Conservation (phyloP, 2,797 vertebrate genomes). For the Amniataba percoides region DNA sequence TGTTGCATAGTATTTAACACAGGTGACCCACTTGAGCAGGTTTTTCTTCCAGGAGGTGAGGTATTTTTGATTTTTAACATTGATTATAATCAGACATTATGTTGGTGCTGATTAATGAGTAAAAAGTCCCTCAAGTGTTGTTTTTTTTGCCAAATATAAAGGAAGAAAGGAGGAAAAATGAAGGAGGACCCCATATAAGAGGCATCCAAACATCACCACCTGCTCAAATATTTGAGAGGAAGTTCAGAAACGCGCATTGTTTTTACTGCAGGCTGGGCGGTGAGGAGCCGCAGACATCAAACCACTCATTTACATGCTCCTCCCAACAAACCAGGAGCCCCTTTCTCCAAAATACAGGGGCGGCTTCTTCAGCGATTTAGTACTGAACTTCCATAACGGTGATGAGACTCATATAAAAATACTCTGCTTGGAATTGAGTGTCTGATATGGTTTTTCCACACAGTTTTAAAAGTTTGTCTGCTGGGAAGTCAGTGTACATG, state of each 20-base stretch:
- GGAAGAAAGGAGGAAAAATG: not conserved
- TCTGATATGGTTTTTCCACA: not conserved
- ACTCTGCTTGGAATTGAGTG: not conserved
- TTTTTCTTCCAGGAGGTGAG: not conserved
- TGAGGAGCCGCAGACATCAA: not conserved
- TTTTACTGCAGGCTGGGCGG: conserved; percentile 15
- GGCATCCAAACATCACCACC: conserved; percentile 22
- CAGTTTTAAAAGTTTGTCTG: too few species aligned
- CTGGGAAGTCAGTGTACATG: not conserved
- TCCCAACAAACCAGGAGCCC: not conserved
- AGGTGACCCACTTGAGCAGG: not conserved
- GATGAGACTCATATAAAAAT: not conserved
- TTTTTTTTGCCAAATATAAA: not conserved
- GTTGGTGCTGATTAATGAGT: not conserved
- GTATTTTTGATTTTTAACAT: not conserved
- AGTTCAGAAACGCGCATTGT: conserved; percentile 29
- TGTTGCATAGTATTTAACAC: too few species aligned
- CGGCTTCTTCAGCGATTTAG: not conserved
- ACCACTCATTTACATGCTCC: conserved; percentile 4
- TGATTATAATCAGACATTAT: not conserved
- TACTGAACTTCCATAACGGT: not conserved
- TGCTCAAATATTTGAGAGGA: conserved; percentile 49
- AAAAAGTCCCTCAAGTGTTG: not conserved
- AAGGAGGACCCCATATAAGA: not conserved
- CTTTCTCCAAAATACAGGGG: not conserved